Percentiles rank a stretch among this genome's conserved stretches.
These are phyloP conservation scores for Microtus obscurus DNA, from an alignment of 2,797 vertebrate genomes.

Conservation along the genomic window DNA sequence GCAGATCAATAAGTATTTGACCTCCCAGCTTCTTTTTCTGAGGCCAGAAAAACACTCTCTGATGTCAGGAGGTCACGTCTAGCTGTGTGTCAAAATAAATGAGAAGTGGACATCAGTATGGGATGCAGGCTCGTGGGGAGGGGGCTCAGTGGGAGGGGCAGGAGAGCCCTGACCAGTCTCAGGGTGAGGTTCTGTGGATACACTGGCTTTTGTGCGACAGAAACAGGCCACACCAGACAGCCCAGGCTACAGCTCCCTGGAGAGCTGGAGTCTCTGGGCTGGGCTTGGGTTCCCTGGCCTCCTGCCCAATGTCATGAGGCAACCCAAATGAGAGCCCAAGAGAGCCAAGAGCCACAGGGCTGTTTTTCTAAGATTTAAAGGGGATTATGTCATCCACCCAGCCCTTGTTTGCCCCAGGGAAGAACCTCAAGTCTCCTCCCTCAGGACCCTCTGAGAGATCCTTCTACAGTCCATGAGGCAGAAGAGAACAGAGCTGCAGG, in stretches of 20 bases:
- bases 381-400: constrained; percentile 73
- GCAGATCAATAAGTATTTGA: not conserved
- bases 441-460: constrained; percentile 18
- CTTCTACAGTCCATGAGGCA: not conserved
- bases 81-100: constrained; percentile 6
- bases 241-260: not conserved
- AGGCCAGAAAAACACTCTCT: not conserved
- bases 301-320: constrained; percentile 61
- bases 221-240: not conserved
- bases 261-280: not conserved
- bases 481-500: not conserved
- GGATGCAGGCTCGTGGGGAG: not conserved
- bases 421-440: constrained; percentile 60
- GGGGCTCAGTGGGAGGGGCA: not conserved
- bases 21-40: not conserved
- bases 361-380: constrained; percentile 74
- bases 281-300: constrained; percentile 60
- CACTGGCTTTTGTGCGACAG: not conserved
- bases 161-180: not conserved
- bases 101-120: not conserved
- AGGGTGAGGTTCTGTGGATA: not conserved
- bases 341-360: constrained; percentile 70
- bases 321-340: constrained; percentile 71
- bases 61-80: not conserved
- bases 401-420: constrained; percentile 45